phyloP scores from a whole-genome alignment of 2,797 vertebrate species.

The Gallirallus australis region DNA sequence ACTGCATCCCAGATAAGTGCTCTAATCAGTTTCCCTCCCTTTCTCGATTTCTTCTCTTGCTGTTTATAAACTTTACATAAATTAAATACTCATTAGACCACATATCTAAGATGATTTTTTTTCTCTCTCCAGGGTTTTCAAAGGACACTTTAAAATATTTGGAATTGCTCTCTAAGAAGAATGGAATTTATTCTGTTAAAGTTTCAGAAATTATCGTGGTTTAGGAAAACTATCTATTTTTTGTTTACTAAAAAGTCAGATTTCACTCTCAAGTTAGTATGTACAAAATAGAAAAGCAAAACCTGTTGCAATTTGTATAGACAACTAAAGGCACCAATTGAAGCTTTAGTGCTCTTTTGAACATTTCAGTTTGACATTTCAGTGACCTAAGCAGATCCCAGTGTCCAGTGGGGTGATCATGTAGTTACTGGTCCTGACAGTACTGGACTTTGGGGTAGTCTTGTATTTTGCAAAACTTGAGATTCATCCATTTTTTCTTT shows the following conservation, averaged over 20 bases:
- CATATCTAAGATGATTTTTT: not conserved
- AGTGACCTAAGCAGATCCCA: not conserved
- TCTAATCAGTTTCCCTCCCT: slow-evolving; percentile 5
- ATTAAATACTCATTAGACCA: slow-evolving; percentile 35
- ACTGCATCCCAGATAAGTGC: not conserved
- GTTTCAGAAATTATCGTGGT: not conserved
- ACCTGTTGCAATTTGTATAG: not conserved
- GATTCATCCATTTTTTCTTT: not conserved
- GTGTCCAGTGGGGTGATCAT: not conserved
- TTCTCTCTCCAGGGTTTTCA: not conserved
- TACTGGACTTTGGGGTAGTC: not conserved
- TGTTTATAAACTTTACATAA: slow-evolving; percentile 46
- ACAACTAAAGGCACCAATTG: not conserved
- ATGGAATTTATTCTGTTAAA: not conserved
- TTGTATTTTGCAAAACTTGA: not conserved
- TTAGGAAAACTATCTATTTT: not conserved
- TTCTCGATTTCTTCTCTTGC: slow-evolving; percentile 5
- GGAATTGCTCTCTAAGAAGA: not conserved
- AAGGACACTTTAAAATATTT: slow-evolving; percentile 49
- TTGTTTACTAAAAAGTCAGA: not conserved
- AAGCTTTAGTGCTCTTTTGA: not conserved
- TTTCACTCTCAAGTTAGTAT: not conserved
- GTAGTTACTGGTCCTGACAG: not conserved
- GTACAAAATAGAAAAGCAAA: not conserved
- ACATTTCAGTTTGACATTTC: not conserved